Percentiles rank a stretch among this genome's conserved stretches.
These are phyloP conservation scores for Heloderma charlesbogerti DNA, from an alignment of 2,113 vertebrate genomes.

Conservation along the genomic window DNA sequence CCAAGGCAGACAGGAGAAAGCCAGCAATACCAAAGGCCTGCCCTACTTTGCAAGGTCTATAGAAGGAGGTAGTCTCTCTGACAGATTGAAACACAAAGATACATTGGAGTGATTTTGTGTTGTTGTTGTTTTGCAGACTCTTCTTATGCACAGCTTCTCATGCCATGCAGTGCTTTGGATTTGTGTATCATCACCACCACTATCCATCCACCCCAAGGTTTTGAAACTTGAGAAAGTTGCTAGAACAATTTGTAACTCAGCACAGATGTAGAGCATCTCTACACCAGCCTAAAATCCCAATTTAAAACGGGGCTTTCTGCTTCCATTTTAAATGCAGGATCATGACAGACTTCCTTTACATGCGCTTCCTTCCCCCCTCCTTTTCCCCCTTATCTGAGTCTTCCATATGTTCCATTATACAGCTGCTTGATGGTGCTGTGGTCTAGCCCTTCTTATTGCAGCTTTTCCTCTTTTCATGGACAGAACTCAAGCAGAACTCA, in stretches of 20 bases:
- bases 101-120: not conserved
- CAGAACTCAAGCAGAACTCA: too few relatives aligned
- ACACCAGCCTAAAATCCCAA: too few relatives aligned
- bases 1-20: not conserved
- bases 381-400: too few relatives aligned
- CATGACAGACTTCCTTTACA: too few relatives aligned
- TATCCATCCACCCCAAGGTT: too few relatives aligned
- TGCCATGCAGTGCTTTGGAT: not conserved
- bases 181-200: not conserved
- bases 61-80: conserved; percentile 7
- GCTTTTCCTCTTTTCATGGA: too few relatives aligned
- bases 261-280: not conserved
- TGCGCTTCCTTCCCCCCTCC: too few relatives aligned
- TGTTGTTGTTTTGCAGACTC: not conserved
- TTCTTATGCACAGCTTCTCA: not conserved
- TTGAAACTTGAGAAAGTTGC: not conserved
- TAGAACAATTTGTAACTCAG: not conserved
- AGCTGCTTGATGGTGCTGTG: too few relatives aligned
- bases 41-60: conserved; percentile 37
- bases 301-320: too few relatives aligned
- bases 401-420: too few relatives aligned
- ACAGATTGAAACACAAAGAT: conserved; percentile 40
- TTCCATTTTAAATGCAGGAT: too few relatives aligned
- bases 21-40: conserved; percentile 30
- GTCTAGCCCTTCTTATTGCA: too few relatives aligned